These are phyloP conservation scores for Cryptomyrus ogoouensis DNA, from an alignment of 2,113 vertebrate species.

Conservation along the genomic window DNA sequence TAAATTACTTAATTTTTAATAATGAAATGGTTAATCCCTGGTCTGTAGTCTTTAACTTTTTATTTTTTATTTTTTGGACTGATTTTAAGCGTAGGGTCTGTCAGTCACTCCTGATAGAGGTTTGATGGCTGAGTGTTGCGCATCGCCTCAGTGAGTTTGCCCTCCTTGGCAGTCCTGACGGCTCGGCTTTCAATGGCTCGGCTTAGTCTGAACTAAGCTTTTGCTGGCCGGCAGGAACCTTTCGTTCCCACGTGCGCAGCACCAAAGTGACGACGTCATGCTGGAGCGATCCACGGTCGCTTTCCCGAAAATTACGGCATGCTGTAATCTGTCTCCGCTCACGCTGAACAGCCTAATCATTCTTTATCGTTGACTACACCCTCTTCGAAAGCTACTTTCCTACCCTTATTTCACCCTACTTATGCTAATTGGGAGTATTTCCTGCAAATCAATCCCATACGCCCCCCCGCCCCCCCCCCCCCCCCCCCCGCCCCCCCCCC, in stretches of 20 bases:
- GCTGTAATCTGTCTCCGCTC: not conserved
- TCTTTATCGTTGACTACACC: not conserved
- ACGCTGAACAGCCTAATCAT: not conserved
- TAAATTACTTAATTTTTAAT: not conserved
- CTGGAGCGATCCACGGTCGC: not conserved
- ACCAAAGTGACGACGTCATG: no score
- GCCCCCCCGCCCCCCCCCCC: no score
- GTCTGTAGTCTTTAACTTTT: not conserved
- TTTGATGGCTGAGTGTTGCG: not conserved
- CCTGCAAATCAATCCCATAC: not conserved
- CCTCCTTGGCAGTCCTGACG: no score
- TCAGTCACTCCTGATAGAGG: not conserved
- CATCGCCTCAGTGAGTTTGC: not conserved
- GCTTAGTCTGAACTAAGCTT: slow-evolving; percentile 23
- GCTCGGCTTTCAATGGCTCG: not conserved
- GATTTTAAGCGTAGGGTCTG: not conserved
- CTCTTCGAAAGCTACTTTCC: not conserved
- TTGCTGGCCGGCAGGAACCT: slow-evolving; percentile 20
- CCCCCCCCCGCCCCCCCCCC: no score
- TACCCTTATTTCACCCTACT: not conserved
- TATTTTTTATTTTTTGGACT: no score
- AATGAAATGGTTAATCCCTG: not conserved
- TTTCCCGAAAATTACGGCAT: not conserved
- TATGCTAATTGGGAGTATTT: not conserved
- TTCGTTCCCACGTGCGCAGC: not conserved